phyloP scores from a whole-genome alignment of 2,888 invertebrate species.

The Selenia dentaria region DNA sequence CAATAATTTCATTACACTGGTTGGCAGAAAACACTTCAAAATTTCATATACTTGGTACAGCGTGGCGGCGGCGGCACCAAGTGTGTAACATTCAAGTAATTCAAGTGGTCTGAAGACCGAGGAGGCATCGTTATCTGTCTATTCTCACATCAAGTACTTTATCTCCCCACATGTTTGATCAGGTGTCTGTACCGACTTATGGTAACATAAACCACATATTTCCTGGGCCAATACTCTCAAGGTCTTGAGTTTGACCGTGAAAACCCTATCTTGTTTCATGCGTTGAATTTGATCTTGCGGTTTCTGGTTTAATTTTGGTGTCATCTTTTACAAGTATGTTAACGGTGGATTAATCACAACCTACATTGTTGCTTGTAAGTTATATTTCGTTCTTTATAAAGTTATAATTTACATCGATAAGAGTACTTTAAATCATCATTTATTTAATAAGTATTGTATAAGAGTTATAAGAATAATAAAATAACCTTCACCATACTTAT shows the following conservation, averaged over 20 bases:
- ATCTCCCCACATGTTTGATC: conserved; percentile 80
- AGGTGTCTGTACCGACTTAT: conserved; percentile 63
- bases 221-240: conserved; percentile 52
- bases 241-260: conserved; percentile 69
- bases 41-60: neutral
- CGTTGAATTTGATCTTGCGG: conserved; percentile 52
- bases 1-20: no score
- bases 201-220: conserved; percentile 60
- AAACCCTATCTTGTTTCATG: conserved; percentile 54
- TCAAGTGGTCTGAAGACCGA: conserved; percentile 59
- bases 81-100: conserved; percentile 53
- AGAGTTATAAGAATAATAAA: no score
- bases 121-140: conserved; percentile 70
- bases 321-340: neutral
- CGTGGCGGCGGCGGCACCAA: conserved; percentile 6
- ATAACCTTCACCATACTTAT: no score
- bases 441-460: no score
- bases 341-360: neutral
- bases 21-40: conserved; percentile 9
- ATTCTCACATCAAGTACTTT: conserved; percentile 80
- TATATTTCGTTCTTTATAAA: no score
- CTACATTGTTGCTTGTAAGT: conserved; percentile 2
- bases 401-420: no score
- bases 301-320: conserved; percentile 39
- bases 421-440: no score